Evolutionary conservation across 2,888 invertebrate species (phyloP).

Genomic region (Leptinotarsa rubiginosa): DNA sequence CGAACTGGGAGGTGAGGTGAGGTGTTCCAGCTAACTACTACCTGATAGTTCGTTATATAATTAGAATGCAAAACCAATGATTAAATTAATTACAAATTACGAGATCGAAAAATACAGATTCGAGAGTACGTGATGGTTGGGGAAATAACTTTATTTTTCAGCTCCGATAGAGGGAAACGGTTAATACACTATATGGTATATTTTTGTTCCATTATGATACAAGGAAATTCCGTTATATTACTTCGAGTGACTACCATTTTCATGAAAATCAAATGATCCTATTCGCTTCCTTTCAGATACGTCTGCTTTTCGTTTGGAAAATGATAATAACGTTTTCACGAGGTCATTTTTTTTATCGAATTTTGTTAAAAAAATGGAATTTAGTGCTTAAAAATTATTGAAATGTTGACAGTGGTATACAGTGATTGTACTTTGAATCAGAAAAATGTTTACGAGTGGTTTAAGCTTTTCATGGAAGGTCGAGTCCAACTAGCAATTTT

Average conservation of each 20-base stretch:
- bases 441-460: too few relatives aligned
- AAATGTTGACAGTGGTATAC: too few relatives aligned
- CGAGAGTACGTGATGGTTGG: constrained; percentile 31
- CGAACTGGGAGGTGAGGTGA: constrained; percentile 28
- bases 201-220: background rate
- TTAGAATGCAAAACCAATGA: constrained; percentile 37
- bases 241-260: background rate
- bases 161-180: constrained; percentile 49
- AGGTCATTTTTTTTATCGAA: too few relatives aligned
- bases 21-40: constrained; percentile 32
- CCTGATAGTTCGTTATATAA: constrained; percentile 27
- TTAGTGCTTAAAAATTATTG: too few relatives aligned
- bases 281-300: background rate
- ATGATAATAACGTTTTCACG: too few relatives aligned
- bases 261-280: background rate
- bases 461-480: too few relatives aligned
- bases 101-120: constrained; percentile 32
- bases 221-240: constrained; percentile 13
- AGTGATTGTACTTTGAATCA: too few relatives aligned
- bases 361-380: too few relatives aligned
- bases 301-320: too few relatives aligned
- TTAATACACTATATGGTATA: constrained; percentile 43
- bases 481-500: too few relatives aligned
- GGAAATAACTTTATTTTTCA: constrained; percentile 50
- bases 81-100: constrained; percentile 38